Evolutionary conservation across 2,113 vertebrate species (phyloP), one percentile per base, ranked within the genome.

Genomic region (Centropus bengalensis): DNA sequence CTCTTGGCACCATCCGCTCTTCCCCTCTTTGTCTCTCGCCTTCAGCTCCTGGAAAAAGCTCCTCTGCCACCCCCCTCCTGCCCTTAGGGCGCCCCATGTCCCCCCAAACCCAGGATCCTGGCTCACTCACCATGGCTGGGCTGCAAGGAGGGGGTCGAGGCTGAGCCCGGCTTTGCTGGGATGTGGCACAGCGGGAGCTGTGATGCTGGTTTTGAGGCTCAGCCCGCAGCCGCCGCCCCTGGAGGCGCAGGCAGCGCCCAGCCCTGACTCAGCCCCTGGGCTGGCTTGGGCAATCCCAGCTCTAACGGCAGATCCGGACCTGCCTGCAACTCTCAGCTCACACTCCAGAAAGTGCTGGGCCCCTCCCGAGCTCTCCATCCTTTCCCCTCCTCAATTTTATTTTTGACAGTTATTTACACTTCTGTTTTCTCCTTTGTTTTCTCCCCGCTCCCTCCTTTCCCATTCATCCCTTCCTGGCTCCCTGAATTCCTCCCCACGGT

Each of bases 51-150:
- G 8, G 44, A 36, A 67, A 56, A 64, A 42, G 2, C 18, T 8
- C 15, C 38, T 5, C 14, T 2, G 3, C 16, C 27, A 0, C 20
- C 7, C 0, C 51, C 38, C 49, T 24, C 32, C 38, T 15, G 26
- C 23, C 32, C 27, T 5, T 5, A 2, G 0, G 9, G 38, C 22
- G 3, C 20, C 3, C 0, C 14, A 3, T 30, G 24, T 27, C 12
- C 24, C 22, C 45, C 70, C 28, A 7, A 1, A 1, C 27, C 18
- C 8, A 2, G 58, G 9, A 9, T 19, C 32, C n/a, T 2, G 0
- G 15, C 23, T 36, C 33, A 2, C 96, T 92, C 78, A 96, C 96
- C 96, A 94, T 96, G 59, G 73, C 28, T 66, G 85, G 17, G 58
- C 40, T 11, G 52, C 2, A 14, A 27, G 10, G 13, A 30, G 22